Percentiles rank a stretch among this genome's conserved stretches.
phyloP scores from a whole-genome alignment of 2,113 vertebrate genomes.

The Paradoxurus hermaphroditus region DNA sequence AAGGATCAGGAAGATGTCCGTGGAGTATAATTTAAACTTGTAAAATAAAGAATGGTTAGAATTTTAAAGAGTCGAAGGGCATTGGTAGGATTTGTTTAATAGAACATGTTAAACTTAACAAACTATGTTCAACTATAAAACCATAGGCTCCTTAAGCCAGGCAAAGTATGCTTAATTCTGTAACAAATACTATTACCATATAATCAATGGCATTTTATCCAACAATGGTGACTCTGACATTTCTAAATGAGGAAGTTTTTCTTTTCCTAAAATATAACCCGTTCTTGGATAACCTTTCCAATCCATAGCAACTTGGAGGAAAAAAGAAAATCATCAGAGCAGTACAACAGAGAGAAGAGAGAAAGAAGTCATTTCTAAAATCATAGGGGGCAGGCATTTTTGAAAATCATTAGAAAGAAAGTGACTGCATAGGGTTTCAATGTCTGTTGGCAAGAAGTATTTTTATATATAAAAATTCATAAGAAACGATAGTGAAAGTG shows the following conservation, averaged over 20 bases:
- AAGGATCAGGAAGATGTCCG: background rate
- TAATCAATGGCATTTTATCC: constrained; percentile 24
- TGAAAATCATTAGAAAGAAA: background rate
- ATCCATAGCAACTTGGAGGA: background rate
- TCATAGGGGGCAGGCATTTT: background rate
- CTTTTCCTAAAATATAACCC: background rate
- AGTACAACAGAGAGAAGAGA: background rate
- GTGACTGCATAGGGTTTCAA: background rate
- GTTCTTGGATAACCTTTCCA: constrained; percentile 20
- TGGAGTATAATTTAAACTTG: background rate
- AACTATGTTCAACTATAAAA: constrained; percentile 33
- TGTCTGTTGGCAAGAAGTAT: background rate
- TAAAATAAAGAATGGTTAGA: background rate
- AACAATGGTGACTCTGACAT: background rate
- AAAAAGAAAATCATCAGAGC: background rate
- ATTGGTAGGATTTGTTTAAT: background rate
- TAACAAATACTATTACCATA: constrained; percentile 6
- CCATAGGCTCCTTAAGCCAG: background rate
- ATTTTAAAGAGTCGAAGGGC: background rate
- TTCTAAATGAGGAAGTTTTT: constrained; percentile 18
- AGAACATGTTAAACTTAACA: background rate
- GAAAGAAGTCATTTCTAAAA: background rate
- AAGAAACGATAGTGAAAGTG: background rate
- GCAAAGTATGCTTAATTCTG: background rate
- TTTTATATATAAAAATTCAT: background rate